These are phyloP conservation scores for Philereme vetulata DNA, from an alignment of 2,888 invertebrate genomes.

Conservation along the genomic window DNA sequence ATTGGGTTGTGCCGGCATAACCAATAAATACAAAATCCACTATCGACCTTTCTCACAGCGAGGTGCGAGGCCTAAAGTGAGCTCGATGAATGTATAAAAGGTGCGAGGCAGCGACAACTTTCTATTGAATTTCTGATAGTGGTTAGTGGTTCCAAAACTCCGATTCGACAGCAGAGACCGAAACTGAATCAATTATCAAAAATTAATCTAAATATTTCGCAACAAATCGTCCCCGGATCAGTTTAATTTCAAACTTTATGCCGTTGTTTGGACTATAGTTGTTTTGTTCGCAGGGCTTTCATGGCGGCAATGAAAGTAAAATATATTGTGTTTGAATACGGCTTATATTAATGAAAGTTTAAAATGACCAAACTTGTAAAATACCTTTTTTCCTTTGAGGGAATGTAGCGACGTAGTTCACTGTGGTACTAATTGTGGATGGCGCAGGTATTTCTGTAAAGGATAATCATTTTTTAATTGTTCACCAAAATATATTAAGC, in stretches of 20 bases:
- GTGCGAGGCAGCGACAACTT: constrained; percentile 62
- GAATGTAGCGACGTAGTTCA: constrained; percentile 82
- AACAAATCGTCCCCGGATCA: constrained; percentile 50
- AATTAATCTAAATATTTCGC: constrained; percentile 54
- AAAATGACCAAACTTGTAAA: constrained; percentile 22
- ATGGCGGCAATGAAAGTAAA: constrained; percentile 32
- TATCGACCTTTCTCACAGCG: constrained; percentile 66
- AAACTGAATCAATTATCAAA: constrained; percentile 59
- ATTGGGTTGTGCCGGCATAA: constrained; percentile 73
- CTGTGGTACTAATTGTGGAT: constrained; percentile 86
- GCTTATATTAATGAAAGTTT: constrained; percentile 24
- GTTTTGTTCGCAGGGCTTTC: constrained; percentile 45
- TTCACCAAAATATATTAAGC: not conserved
- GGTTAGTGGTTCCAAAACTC: constrained; percentile 61
- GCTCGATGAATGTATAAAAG: constrained; percentile 69
- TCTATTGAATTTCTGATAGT: constrained; percentile 60
- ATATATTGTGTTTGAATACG: constrained; percentile 25
- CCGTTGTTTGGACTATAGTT: constrained; percentile 50
- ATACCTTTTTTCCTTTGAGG: constrained; percentile 87
- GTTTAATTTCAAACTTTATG: constrained; percentile 55
- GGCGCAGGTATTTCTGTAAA: constrained; percentile 93
- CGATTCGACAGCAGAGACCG: constrained; percentile 40
- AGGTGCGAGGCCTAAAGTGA: constrained; percentile 47
- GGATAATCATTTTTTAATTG: constrained; percentile 23
- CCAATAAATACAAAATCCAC: constrained; percentile 80